Conservation (phyloP, 1,140 invertebrate genomes). For the Achroia grisella region DNA sequence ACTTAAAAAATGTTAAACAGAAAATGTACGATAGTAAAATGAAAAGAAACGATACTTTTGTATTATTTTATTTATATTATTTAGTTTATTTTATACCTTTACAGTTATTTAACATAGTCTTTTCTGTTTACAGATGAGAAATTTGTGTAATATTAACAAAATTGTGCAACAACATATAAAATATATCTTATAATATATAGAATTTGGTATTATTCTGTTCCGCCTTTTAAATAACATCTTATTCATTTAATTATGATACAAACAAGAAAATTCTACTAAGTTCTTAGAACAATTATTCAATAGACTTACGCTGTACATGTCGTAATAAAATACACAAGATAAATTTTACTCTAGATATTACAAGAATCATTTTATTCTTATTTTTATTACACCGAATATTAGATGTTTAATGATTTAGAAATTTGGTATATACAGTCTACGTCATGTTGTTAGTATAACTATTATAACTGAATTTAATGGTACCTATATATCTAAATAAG, state of each 20-base stretch:
- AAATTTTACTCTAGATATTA: conserved; percentile 2
- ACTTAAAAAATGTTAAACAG: too few species aligned
- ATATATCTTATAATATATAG: conserved; percentile 14
- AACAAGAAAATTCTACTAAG: conserved; percentile 20
- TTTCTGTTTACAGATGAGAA: conserved; percentile 30
- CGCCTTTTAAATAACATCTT: conserved; percentile 18
- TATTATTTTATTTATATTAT: conserved; percentile 4
- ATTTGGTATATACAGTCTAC: conserved; percentile 10
- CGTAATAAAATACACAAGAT: conserved; percentile 32
- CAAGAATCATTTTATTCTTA: background rate
- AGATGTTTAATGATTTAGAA: background rate
- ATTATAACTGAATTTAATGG: background rate
- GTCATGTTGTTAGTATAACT: conserved; percentile 2
- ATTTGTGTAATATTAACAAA: conserved; percentile 29
- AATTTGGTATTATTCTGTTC: conserved; percentile 28
- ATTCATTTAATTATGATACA: conserved; percentile 14
- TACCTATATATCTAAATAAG: too few species aligned
- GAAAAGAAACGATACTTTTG: background rate
- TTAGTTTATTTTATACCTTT: conserved; percentile 32
- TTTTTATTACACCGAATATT: conserved; percentile 4
- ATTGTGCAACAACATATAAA: conserved; percentile 40
- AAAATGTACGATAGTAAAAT: too few species aligned
- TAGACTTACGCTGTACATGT: conserved; percentile 33
- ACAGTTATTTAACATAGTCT: conserved; percentile 36
- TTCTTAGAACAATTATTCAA: conserved; percentile 15